Evolutionary conservation across 92 coral and sea anemone genomes (phyloP).

Genomic region (Bergia puertoricense): DNA sequence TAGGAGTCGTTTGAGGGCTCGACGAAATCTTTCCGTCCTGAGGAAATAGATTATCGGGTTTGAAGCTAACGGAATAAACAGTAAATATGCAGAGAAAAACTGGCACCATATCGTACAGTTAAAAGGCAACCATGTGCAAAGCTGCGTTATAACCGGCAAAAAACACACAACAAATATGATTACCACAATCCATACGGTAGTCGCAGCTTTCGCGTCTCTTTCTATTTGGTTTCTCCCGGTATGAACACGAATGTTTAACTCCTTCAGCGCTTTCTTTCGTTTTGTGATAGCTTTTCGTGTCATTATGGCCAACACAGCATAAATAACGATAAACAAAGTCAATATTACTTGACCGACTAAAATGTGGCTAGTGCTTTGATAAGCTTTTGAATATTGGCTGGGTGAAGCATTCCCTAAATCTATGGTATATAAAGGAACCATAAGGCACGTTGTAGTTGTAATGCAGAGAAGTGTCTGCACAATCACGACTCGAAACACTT

Average conservation of each 20-base stretch:
- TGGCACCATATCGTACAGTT: constrained; percentile 40
- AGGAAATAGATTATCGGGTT: constrained; percentile 49
- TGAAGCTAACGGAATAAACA: constrained; percentile 28
- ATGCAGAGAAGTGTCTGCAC: background rate
- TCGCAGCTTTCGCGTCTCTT: constrained; percentile 7
- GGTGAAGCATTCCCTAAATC: constrained; percentile 14
- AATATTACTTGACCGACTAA: constrained; percentile 6
- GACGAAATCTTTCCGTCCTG: constrained; percentile 50
- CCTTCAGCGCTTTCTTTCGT: background rate
- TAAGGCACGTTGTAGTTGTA: background rate
- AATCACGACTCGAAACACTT: constrained; percentile 9
- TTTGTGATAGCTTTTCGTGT: constrained; percentile 4
- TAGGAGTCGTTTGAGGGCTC: constrained; percentile 34
- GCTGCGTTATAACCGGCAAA: background rate
- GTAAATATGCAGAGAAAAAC: background rate
- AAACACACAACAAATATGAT: background rate
- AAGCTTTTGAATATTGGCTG: background rate
- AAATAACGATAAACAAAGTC: constrained; percentile 5
- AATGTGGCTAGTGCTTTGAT: background rate
- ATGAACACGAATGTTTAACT: constrained; percentile 14
- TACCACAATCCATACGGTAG: constrained; percentile 35
- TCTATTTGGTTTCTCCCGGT: background rate
- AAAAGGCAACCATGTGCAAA: background rate
- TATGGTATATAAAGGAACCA: constrained; percentile 2
- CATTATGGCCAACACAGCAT: background rate